Evolutionary conservation across 2,113 vertebrate species (phyloP).

Genomic region (Mesocricetus auratus): DNA sequence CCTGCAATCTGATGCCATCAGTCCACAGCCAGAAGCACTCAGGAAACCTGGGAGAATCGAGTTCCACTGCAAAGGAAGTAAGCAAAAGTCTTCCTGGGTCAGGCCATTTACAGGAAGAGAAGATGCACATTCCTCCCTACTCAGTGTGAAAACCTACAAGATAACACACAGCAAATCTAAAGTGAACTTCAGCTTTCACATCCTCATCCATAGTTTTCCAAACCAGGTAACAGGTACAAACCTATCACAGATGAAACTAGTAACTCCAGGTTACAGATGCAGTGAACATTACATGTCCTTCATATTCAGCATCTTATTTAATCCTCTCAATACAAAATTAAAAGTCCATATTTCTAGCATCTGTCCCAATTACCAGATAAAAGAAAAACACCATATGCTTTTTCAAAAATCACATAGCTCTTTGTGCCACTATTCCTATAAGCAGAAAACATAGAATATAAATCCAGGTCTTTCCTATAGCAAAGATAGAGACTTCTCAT

Average conservation of each 20-base stretch:
- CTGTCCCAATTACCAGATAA: not conserved
- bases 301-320: constrained; percentile 25
- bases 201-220: not conserved
- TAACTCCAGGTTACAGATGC: not conserved
- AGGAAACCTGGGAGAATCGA: constrained; percentile 78
- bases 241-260: not conserved
- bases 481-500: constrained; percentile 5
- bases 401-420: not conserved
- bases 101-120: not conserved
- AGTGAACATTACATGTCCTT: not conserved
- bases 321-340: not conserved
- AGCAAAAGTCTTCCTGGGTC: constrained; percentile 37
- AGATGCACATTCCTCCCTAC: not conserved
- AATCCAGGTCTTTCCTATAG: not conserved
- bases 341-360: constrained; percentile 8
- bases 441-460: not conserved
- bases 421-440: not conserved
- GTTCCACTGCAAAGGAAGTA: constrained; percentile 50
- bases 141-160: not conserved
- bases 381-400: not conserved
- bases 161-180: constrained; percentile 9
- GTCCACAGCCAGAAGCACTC: constrained; percentile 78
- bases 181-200: constrained; percentile 2
- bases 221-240: not conserved
- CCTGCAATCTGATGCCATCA: constrained; percentile 81